Percentiles rank a stretch among this genome's conserved stretches.
phyloP scores from a whole-genome alignment of 2,888 invertebrate genomes.

The Nephrotoma flavescens region DNA sequence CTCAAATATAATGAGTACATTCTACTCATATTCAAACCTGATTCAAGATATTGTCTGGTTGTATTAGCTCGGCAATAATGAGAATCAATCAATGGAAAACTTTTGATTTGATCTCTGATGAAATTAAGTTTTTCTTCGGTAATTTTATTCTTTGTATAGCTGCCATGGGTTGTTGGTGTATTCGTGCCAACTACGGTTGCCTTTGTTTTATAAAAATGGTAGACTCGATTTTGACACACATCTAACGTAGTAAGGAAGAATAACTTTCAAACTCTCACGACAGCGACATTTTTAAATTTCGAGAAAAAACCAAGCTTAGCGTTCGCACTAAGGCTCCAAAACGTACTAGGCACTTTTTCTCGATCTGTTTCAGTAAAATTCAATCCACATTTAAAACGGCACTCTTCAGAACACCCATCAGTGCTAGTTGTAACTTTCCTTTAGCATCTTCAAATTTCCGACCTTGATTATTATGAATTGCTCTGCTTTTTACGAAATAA shows the following conservation, averaged over 20 bases:
- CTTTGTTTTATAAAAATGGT: background rate
- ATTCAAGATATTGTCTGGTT: background rate
- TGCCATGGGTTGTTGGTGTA: background rate
- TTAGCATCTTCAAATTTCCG: background rate
- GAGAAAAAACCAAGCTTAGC: too few relatives aligned
- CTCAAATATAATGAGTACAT: background rate
- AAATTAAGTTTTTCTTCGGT: background rate
- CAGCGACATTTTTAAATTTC: background rate
- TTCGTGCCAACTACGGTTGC: background rate
- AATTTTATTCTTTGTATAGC: background rate
- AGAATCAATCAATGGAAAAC: background rate
- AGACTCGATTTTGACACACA: background rate
- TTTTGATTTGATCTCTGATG: background rate
- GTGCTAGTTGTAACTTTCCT: background rate
- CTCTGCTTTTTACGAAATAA: background rate
- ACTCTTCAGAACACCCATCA: background rate
- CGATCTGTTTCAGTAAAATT: background rate
- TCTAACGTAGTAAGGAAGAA: background rate
- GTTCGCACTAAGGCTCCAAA: background rate
- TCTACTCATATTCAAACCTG: too few relatives aligned
- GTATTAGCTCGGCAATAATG: background rate
- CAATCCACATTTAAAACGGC: too few relatives aligned
- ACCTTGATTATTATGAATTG: background rate
- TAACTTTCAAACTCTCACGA: background rate
- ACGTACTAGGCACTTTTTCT: background rate